Evolutionary conservation across 2,797 vertebrate genomes (phyloP), one percentile per base, ranked within the genome.

Genomic region (Anableps anableps): DNA sequence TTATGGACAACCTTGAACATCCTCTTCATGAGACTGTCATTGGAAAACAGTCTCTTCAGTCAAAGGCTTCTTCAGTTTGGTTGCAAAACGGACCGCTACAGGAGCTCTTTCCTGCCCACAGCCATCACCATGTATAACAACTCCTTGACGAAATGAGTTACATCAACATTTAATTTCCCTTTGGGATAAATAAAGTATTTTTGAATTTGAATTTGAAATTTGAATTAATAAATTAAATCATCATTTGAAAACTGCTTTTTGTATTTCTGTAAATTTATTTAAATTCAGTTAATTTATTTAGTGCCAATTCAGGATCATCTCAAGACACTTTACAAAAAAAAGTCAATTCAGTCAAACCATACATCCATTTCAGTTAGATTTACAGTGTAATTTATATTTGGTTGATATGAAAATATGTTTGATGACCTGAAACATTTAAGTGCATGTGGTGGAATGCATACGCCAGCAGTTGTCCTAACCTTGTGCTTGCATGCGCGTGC

Each of bases 401-500:
- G 21, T 41, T 29, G 26, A 71, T 29, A 29, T 17, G 3, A 29
- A 47, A 29, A n/a, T 71, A 47, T 41, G 19, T 43, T 64, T 64
- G 34, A 21, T 64, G 19, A 16, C 34, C 23, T 17, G 14, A 64
- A 64, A 64, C 34, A 8, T 34, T 62, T 62, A 47, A 11, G 10
- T 11, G 53, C 23, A 31, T 31, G 17, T 31, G 41, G 41, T 71
- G 66, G 21, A 45, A n/a, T 70, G 2, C 75, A 51, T 78, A 4
- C 64, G 53, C 76, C 38, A 83, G 29, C 0, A 36, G 0, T n/a
- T 17, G 41, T 79, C 36, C 92, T 95, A 82, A 99, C 98, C 98
- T 96, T 98, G 97, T 29, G 98, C 98, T 88, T 99, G 98, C 98
- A 99, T 99, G 79, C 98, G 96, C 9, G 98, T 99, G 81, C 98